These are phyloP conservation scores for Acanthopleura granulata DNA, from an alignment of 2,888 invertebrate genomes.

Conservation along the genomic window DNA sequence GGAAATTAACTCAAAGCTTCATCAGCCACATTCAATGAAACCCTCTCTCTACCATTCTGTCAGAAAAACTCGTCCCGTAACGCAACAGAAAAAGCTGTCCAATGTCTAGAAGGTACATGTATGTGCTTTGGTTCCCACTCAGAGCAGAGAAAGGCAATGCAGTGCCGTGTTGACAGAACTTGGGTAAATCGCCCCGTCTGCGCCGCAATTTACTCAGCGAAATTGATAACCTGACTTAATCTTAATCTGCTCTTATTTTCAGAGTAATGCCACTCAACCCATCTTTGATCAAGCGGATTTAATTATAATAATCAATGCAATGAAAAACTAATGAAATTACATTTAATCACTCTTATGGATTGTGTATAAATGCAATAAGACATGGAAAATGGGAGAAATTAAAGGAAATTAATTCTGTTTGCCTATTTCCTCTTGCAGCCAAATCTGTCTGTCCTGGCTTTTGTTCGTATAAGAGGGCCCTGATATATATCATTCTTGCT, in stretches of 20 bases:
- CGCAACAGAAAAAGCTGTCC: not conserved
- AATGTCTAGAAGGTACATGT: not conserved
- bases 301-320: conserved; percentile 40
- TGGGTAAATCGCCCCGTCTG: not conserved
- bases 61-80: no score
- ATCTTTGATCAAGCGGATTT: conserved; percentile 26
- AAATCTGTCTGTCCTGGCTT: conserved; percentile 18
- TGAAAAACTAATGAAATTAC: conserved; percentile 45
- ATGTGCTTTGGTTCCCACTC: conserved; percentile 9
- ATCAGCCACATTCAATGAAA: not conserved
- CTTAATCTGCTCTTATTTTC: conserved; percentile 21
- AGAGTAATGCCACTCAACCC: conserved; percentile 18
- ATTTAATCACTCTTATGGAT: conserved; percentile 24
- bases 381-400: conserved; percentile 22
- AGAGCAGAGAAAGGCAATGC: conserved; percentile 15
- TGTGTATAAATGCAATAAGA: conserved; percentile 23
- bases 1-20: conserved; percentile 10
- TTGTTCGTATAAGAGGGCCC: conserved; percentile 9
- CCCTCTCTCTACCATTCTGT: no score
- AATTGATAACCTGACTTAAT: conserved; percentile 21
- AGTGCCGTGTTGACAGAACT: conserved; percentile 15
- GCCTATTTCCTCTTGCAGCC: conserved; percentile 20
- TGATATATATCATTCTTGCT: conserved; percentile 21
- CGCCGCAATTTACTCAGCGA: conserved; percentile 18
- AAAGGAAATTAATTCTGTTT: conserved; percentile 22